These are phyloP conservation scores for Choloepus hoffmanni DNA, from an alignment of 2,113 vertebrate species.

Conservation along the genomic window DNA sequence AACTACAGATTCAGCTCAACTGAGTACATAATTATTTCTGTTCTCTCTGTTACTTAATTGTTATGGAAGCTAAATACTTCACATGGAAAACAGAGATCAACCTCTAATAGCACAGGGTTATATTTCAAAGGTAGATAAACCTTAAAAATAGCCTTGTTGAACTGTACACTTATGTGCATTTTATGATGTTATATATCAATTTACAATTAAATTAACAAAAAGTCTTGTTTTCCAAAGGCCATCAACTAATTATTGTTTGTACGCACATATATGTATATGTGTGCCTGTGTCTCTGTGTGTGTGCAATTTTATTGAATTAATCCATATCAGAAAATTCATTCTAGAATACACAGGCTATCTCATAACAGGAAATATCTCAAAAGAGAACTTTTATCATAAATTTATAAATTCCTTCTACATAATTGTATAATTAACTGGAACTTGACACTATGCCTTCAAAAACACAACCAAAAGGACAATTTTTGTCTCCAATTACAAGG, in stretches of 20 bases:
- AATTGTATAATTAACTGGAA: not conserved
- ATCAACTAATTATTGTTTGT: not conserved
- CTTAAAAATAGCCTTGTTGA: not conserved
- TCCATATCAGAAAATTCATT: not conserved
- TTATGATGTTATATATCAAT: not conserved
- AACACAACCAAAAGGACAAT: not conserved
- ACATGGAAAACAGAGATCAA: conserved; percentile 4
- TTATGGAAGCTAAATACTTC: not conserved
- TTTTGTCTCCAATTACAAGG: too few relatives aligned
- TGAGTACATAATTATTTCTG: conserved; percentile 52
- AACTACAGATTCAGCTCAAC: conserved; percentile 60
- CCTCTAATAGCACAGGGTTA: not conserved
- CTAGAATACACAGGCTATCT: not conserved
- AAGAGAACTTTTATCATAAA: not conserved
- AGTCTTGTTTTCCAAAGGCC: not conserved
- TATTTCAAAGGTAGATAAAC: not conserved
- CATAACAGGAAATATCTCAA: too few relatives aligned
- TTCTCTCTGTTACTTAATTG: not conserved
- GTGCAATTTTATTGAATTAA: not conserved
- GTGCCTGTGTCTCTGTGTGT: not conserved
- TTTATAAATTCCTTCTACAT: not conserved
- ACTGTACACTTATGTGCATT: not conserved
- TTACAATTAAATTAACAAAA: not conserved
- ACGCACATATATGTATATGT: not conserved
- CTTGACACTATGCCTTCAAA: not conserved